These are phyloP conservation scores for Lepus timidus DNA, from an alignment of 2,113 vertebrate species.

Conservation along the genomic window DNA sequence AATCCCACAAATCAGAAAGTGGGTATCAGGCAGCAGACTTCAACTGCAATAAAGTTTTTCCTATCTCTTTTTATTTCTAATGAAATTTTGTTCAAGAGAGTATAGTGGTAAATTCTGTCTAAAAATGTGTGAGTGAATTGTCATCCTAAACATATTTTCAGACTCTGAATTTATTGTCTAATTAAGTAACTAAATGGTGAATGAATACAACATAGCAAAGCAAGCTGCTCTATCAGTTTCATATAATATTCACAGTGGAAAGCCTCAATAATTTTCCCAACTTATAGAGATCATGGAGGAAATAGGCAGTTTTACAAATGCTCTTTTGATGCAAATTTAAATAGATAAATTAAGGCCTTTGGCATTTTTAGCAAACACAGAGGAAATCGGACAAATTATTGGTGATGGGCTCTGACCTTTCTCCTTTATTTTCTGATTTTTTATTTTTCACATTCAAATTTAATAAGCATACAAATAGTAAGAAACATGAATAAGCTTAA, in stretches of 20 bases:
- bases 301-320: background rate
- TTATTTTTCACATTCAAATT: constrained; percentile 16
- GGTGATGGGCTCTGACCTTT: background rate
- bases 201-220: background rate
- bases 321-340: constrained; percentile 34
- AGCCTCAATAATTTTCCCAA: background rate
- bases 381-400: background rate
- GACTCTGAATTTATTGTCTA: constrained; percentile 5
- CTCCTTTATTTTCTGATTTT: background rate
- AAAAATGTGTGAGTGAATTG: background rate
- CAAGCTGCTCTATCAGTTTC: background rate
- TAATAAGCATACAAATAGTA: background rate
- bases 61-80: background rate
- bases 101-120: background rate
- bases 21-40: background rate
- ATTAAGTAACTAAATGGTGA: constrained; percentile 9
- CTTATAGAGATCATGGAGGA: background rate
- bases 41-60: background rate
- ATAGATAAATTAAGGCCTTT: constrained; percentile 25
- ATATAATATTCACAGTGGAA: background rate
- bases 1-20: background rate
- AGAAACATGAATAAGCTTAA: background rate
- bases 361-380: constrained; percentile 33
- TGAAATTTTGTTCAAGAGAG: background rate
- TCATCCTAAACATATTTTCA: constrained; percentile 1